Evolutionary conservation across 2,113 vertebrate genomes (phyloP).

Genomic region (Dinomys branickii): DNA sequence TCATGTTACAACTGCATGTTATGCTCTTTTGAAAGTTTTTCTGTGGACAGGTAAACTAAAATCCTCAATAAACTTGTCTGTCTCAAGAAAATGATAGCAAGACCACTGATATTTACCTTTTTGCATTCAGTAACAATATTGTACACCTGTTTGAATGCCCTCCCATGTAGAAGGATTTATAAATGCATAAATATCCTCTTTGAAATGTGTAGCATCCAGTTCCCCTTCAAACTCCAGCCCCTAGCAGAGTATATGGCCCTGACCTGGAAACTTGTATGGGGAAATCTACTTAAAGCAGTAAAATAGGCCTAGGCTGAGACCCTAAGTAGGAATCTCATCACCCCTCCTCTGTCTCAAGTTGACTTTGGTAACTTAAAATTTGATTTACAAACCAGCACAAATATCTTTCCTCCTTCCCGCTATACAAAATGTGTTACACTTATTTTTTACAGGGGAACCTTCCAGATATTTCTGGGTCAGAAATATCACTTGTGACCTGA

Average conservation of each 20-base stretch:
- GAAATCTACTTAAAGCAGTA: background rate
- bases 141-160: background rate
- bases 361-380: constrained; percentile 15
- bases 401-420: background rate
- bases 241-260: background rate
- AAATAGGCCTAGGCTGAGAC: background rate
- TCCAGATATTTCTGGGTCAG: constrained; percentile 11
- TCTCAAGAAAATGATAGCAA: background rate
- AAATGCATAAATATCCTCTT: constrained; percentile 2
- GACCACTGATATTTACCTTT: background rate
- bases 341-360: background rate
- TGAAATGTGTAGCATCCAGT: background rate
- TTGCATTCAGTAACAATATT: background rate
- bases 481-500: constrained; percentile 3
- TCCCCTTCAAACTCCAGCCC: background rate
- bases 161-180: background rate
- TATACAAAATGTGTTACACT: background rate
- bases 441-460: background rate
- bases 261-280: background rate
- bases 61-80: background rate
- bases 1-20: background rate
- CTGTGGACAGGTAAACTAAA: background rate
- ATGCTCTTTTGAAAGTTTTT: background rate
- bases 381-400: background rate
- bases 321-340: background rate